Conservation (phyloP, 2,113 vertebrate genomes). For the Struthidea cinerea region DNA sequence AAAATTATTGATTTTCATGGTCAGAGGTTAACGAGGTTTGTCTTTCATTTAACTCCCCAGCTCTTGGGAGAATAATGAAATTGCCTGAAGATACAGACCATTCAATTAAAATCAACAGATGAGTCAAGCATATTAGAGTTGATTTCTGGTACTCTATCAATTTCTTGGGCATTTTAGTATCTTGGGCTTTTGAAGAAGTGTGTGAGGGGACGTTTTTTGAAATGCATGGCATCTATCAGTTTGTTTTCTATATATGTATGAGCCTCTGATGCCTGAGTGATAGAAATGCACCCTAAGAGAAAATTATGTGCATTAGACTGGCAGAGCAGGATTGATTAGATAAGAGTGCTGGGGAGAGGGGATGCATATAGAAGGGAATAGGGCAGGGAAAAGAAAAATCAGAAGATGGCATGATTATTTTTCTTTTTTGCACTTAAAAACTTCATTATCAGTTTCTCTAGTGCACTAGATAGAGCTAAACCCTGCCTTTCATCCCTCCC, state of each 20-base stretch:
- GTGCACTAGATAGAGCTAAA: neutral
- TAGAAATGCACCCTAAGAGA: conserved; percentile 16
- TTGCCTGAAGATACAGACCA: conserved; percentile 52
- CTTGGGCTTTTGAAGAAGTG: neutral
- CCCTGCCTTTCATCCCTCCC: neutral
- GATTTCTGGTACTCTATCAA: neutral
- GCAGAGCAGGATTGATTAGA: conserved; percentile 27
- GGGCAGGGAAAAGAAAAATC: neutral
- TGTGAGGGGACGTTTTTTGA: neutral
- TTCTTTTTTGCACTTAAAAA: neutral
- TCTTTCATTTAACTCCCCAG: conserved; percentile 55
- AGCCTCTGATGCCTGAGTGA: neutral
- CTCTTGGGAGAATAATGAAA: conserved; percentile 59
- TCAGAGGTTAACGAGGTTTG: conserved; percentile 79
- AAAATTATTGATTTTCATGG: conserved; percentile 80
- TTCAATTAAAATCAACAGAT: conserved; percentile 66
- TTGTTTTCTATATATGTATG: neutral
- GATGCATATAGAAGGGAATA: neutral
- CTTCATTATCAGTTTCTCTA: neutral
- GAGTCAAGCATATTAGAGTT: neutral
- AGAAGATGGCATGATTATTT: neutral
- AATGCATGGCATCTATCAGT: neutral
- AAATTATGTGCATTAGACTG: neutral
- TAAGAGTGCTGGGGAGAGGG: neutral
- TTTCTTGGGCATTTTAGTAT: neutral